phyloP scores from a whole-genome alignment of 2,888 invertebrate genomes.

The Macrosoma leucophasiata region DNA sequence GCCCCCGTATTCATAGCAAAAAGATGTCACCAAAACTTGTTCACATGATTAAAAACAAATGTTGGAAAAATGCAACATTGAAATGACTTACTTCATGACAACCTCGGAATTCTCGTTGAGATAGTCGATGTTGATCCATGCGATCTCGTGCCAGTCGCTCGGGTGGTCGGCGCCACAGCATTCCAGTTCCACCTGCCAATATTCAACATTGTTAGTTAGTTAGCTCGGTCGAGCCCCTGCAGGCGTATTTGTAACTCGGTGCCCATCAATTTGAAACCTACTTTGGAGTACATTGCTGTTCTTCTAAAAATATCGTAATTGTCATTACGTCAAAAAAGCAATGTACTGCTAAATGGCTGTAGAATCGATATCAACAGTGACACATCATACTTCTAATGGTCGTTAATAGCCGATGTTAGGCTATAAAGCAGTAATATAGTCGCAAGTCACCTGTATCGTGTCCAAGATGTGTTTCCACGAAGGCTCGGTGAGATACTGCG shows the following conservation, averaged over 20 bases:
- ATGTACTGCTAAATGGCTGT: too few species aligned
- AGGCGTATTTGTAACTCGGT: too few species aligned
- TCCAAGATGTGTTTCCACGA: conserved; percentile 76
- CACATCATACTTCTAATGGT: background rate
- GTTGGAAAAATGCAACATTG: too few species aligned
- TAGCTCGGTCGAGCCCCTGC: too few species aligned
- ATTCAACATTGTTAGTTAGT: too few species aligned
- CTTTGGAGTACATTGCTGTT: too few species aligned
- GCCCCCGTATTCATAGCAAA: too few species aligned
- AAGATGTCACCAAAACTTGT: too few species aligned
- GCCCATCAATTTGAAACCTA: too few species aligned
- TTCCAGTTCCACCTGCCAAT: conserved; percentile 56
- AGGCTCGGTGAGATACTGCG: conserved; percentile 72
- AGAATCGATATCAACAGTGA: background rate
- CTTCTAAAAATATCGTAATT: too few species aligned
- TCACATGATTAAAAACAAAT: too few species aligned
- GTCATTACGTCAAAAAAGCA: too few species aligned
- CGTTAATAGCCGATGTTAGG: background rate
- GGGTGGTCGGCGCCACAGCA: conserved; percentile 75
- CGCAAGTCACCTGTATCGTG: conserved; percentile 63
- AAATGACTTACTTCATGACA: conserved; percentile 46
- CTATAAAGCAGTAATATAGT: conserved; percentile 1
- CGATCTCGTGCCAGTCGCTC: conserved; percentile 75
- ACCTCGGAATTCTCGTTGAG: conserved; percentile 55
- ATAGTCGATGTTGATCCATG: conserved; percentile 75